phyloP scores from a whole-genome alignment of 2,888 invertebrate genomes.

The Conistra vaccinii region DNA sequence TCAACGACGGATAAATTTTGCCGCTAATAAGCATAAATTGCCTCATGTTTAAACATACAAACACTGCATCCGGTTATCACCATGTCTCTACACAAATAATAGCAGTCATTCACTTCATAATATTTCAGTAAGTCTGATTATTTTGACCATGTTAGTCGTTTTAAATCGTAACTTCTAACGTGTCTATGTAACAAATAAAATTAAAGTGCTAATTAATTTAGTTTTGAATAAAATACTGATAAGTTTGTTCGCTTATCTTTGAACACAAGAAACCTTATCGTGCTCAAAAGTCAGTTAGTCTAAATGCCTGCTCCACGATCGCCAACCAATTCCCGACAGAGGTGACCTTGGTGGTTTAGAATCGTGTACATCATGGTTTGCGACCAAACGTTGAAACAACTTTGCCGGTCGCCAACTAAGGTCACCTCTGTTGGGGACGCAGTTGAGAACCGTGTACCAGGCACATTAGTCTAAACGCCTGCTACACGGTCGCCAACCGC shows the following conservation, averaged over 20 bases:
- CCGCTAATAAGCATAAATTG: conserved; percentile 55
- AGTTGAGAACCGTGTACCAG: too few species aligned
- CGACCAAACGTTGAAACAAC: too few species aligned
- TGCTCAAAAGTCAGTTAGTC: not conserved
- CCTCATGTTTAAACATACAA: conserved; percentile 49
- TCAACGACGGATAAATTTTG: conserved; percentile 46
- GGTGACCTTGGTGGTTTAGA: too few species aligned
- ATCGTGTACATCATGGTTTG: too few species aligned
- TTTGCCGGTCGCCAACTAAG: too few species aligned
- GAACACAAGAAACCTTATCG: not conserved
- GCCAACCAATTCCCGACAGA: too few species aligned
- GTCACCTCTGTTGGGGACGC: too few species aligned
- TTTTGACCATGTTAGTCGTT: conserved; percentile 18
- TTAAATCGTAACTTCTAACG: conserved; percentile 10
- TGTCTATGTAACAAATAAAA: not conserved
- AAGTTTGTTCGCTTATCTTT: not conserved
- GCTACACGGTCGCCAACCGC: too few species aligned
- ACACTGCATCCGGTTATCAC: conserved; percentile 41
- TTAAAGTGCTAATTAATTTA: conserved; percentile 9
- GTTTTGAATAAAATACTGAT: not conserved
- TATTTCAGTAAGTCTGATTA: not conserved
- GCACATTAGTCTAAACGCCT: too few species aligned
- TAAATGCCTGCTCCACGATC: too few species aligned
- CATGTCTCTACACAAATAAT: conserved; percentile 41
- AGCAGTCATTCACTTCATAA: conserved; percentile 8